Evolutionary conservation across 2,888 invertebrate genomes (phyloP).

Genomic region (Acanthococcus lagerstroemiae): DNA sequence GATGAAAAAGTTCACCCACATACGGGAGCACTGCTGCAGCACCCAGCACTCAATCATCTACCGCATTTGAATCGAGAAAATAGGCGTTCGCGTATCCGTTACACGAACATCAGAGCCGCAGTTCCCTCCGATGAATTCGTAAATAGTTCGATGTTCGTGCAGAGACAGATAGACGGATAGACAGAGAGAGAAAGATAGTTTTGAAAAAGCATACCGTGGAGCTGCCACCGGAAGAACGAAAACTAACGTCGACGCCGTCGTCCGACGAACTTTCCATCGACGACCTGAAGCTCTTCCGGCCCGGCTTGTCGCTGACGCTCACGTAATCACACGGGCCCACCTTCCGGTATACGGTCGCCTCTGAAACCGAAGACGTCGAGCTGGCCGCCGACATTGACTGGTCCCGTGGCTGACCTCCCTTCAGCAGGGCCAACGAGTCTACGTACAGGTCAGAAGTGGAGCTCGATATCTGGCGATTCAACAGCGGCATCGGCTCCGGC

Average conservation of each 20-base stretch:
- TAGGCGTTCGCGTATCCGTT: no score
- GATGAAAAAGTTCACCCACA: no score
- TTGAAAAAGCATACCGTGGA: slow-evolving; percentile 1
- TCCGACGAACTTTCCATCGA: not conserved
- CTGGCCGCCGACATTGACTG: slow-evolving; percentile 5
- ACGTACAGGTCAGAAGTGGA: slow-evolving; percentile 28
- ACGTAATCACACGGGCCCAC: slow-evolving; percentile 16
- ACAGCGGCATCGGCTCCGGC: not conserved
- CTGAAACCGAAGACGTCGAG: slow-evolving; percentile 25
- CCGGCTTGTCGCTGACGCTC: slow-evolving; percentile 4
- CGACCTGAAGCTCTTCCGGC: slow-evolving; percentile 6
- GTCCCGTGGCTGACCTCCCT: not conserved
- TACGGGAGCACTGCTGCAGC: no score
- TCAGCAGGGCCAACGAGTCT: slow-evolving; percentile 15
- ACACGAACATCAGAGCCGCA: no score
- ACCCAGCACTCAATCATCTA: no score
- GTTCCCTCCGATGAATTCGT: no score
- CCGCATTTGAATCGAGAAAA: no score
- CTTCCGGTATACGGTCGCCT: slow-evolving; percentile 20
- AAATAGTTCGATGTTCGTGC: no score
- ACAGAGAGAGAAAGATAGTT: no score
- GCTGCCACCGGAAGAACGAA: not conserved
- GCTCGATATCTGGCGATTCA: slow-evolving; percentile 15
- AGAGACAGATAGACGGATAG: no score
- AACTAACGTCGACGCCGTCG: not conserved